phyloP scores from a whole-genome alignment of 2,797 vertebrate species.

The Labroides dimidiatus region DNA sequence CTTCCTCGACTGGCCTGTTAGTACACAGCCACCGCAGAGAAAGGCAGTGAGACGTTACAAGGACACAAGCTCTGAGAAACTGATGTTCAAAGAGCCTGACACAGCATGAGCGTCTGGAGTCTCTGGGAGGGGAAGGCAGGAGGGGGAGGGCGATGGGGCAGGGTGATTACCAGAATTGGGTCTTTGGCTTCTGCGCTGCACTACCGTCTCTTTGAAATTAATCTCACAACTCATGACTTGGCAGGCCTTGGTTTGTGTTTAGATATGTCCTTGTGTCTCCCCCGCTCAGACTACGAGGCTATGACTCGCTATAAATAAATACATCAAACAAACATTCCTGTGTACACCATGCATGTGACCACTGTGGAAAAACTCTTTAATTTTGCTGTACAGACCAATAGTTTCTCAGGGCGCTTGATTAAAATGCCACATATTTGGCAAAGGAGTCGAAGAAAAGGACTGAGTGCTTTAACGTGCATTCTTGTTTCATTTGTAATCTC shows the following conservation, averaged over 20 bases:
- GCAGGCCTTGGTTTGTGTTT: conserved; percentile 82
- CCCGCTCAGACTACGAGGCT: conserved; percentile 72
- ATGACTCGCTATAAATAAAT: conserved; percentile 80
- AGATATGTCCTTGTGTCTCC: conserved; percentile 82
- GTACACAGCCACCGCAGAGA: conserved; percentile 35
- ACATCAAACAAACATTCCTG: conserved; percentile 72
- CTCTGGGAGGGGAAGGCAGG: conserved; percentile 42
- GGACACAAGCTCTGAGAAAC: conserved; percentile 64
- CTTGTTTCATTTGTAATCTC: conserved; percentile 55
- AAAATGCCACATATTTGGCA: conserved; percentile 69
- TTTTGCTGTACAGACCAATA: conserved; percentile 54
- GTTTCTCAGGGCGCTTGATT: conserved; percentile 59
- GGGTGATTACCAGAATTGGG: conserved; percentile 85
- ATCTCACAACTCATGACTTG: conserved; percentile 88
- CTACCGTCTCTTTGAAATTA: conserved; percentile 85
- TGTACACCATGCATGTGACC: conserved; percentile 56
- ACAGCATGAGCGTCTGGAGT: conserved; percentile 82
- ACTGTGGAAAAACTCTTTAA: conserved; percentile 66
- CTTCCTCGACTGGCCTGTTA: conserved; percentile 31
- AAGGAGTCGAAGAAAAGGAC: conserved; percentile 34
- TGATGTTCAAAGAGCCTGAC: conserved; percentile 84
- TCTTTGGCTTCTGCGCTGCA: conserved; percentile 83
- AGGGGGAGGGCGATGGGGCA: conserved; percentile 43
- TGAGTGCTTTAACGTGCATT: conserved; percentile 47
- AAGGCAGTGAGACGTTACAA: conserved; percentile 54